Conservation (phyloP, 2,888 invertebrate species). For the Yponomeuta plumbellus region DNA sequence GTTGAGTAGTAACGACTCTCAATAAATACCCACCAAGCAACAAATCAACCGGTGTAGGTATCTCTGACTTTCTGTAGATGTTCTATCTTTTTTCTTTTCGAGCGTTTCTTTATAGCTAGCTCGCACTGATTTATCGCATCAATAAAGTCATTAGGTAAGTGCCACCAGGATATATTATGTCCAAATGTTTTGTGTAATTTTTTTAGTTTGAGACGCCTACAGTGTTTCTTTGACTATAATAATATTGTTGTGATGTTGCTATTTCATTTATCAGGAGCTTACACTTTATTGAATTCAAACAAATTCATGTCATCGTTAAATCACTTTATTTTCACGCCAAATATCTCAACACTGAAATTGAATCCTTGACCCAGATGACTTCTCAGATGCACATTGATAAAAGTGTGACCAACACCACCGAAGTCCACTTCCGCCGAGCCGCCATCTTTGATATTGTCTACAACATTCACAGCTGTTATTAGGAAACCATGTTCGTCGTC, state of each 20-base stretch:
- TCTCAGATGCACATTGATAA: conserved; percentile 36
- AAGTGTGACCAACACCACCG: conserved; percentile 37
- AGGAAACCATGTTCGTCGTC: conserved; percentile 31
- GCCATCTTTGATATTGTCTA: conserved; percentile 29
- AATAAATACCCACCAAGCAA: conserved; percentile 18
- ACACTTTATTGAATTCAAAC: not conserved
- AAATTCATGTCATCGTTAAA: not conserved
- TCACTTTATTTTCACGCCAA: conserved; percentile 28
- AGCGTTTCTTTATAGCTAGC: conserved; percentile 8
- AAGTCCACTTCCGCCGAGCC: conserved; percentile 36
- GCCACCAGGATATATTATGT: not conserved
- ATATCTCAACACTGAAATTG: conserved; percentile 40
- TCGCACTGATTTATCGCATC: not conserved
- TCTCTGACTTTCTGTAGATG: conserved; percentile 5
- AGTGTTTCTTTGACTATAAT: too few relatives aligned
- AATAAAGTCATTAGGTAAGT: conserved; percentile 1
- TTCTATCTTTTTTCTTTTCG: conserved; percentile 21
- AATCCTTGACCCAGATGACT: conserved; percentile 38
- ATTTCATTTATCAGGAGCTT: too few relatives aligned
- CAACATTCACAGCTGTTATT: conserved; percentile 33
- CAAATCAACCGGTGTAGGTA: conserved; percentile 20
- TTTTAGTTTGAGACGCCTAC: too few relatives aligned
- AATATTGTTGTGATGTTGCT: too few relatives aligned
- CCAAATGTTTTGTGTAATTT: not conserved
- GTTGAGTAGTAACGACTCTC: conserved; percentile 22